Evolutionary conservation across 2,113 vertebrate genomes (phyloP).

Genomic region (Mungos mungo): DNA sequence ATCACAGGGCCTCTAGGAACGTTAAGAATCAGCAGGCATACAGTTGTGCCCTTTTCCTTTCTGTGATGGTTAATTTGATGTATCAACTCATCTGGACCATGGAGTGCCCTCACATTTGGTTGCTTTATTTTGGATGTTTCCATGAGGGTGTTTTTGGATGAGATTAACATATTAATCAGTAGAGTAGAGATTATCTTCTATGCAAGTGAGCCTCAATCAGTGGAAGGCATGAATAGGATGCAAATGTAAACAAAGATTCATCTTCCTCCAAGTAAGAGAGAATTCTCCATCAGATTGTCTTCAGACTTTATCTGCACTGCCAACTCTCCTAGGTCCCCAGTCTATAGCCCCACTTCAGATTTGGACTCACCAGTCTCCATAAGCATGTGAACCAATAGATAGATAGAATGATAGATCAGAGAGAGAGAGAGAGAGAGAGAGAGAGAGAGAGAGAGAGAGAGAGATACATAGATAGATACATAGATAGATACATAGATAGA

Average conservation of each 20-base stretch:
- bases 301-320: not conserved
- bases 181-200: not conserved
- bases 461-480: too few species aligned
- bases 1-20: too few species aligned
- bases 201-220: not conserved
- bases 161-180: not conserved
- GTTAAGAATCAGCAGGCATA: rapidly evolving
- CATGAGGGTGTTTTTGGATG: not conserved
- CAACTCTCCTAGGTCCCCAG: not conserved
- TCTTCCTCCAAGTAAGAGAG: not conserved
- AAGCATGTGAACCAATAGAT: not conserved
- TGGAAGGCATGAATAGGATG: not conserved
- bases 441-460: not conserved
- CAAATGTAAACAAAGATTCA: not conserved
- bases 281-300: not conserved
- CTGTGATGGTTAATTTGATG: not conserved
- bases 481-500: not conserved
- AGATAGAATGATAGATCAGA: not conserved
- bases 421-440: not conserved
- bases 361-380: too few species aligned
- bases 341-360: not conserved
- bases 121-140: not conserved
- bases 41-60: not conserved
- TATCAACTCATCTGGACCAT: not conserved
- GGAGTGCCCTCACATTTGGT: not conserved